phyloP scores from a whole-genome alignment of 1,140 invertebrate genomes.

The Proctacanthus coquilletti region DNA sequence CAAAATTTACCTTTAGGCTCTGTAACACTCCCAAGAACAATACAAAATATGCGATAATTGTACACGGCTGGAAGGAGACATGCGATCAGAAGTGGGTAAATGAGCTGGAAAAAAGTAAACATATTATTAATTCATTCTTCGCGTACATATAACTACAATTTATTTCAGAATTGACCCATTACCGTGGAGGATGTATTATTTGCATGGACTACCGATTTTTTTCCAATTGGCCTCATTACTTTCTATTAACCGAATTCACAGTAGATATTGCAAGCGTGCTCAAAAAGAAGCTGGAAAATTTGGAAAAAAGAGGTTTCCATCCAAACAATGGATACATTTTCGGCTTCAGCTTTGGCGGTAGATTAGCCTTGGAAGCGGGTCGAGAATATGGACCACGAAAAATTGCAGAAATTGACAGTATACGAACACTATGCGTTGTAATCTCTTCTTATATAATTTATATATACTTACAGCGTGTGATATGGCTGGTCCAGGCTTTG shows the following conservation, averaged over 20 bases:
- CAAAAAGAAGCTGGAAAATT: slow-evolving; percentile 10
- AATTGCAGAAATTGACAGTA: slow-evolving; percentile 18
- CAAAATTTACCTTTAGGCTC: too few species aligned
- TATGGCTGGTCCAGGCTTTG: slow-evolving; percentile 28
- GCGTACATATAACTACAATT: too few species aligned
- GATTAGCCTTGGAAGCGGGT: slow-evolving; percentile 21
- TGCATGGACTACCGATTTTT: slow-evolving; percentile 22
- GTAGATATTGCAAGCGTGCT: slow-evolving; percentile 15
- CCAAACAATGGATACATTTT: slow-evolving; percentile 19
- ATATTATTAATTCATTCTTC: slow-evolving; percentile 1
- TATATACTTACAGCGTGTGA: slow-evolving; percentile 16
- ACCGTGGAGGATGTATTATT: slow-evolving; percentile 24
- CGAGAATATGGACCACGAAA: slow-evolving; percentile 10
- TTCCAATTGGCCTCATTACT: slow-evolving; percentile 15
- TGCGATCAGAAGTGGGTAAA: slow-evolving; percentile 20
- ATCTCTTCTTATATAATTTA: neutral
- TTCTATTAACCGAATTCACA: slow-evolving; percentile 18
- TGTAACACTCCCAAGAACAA: too few species aligned
- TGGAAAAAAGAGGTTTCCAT: slow-evolving; percentile 18
- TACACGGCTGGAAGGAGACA: slow-evolving; percentile 27
- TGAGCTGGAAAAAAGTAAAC: slow-evolving; percentile 20
- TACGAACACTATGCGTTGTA: too few species aligned
- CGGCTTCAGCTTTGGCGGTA: slow-evolving; percentile 27
- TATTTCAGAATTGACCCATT: slow-evolving; percentile 18
- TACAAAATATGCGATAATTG: slow-evolving; percentile 19